Conservation (phyloP, 2,888 invertebrate species). For the Hartigia nigra region DNA sequence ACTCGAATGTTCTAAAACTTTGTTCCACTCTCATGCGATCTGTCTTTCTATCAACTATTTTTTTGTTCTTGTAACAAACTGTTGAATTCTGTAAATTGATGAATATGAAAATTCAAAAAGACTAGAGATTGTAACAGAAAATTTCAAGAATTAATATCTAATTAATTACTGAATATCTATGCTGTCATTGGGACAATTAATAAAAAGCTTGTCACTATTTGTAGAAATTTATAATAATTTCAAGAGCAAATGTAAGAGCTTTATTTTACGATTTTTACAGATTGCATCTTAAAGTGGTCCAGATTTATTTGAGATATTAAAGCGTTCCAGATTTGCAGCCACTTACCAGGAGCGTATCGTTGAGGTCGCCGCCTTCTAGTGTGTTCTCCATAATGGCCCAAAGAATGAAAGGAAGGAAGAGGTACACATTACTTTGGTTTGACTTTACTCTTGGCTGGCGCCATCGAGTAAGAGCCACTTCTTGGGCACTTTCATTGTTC, state of each 20-base stretch:
- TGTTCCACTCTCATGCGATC: too few relatives aligned
- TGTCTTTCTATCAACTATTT: too few relatives aligned
- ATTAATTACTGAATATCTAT: neutral
- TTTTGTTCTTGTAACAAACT: neutral
- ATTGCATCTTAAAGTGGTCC: neutral
- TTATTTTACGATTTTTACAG: neutral
- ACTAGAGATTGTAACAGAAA: neutral
- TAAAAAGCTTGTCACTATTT: neutral
- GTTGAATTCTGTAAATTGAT: neutral
- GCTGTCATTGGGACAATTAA: neutral
- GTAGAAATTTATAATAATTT: neutral
- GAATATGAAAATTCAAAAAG: neutral
- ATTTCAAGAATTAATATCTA: neutral
- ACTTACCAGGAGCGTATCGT: neutral
- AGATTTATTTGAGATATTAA: neutral
- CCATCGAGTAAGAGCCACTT: conserved; percentile 24
- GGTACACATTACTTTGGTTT: neutral
- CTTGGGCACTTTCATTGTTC: conserved; percentile 61
- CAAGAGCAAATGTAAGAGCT: too few relatives aligned
- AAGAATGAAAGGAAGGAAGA: conserved; percentile 12
- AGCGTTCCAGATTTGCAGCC: neutral
- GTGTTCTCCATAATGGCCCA: conserved; percentile 5
- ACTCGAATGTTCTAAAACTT: neutral
- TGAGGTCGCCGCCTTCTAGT: neutral
- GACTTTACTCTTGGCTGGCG: neutral